A percentile compares a stretch with the other conserved stretches of the same genome.
phyloP scores from a whole-genome alignment of 2,888 invertebrate species.

The Noctua comes region DNA sequence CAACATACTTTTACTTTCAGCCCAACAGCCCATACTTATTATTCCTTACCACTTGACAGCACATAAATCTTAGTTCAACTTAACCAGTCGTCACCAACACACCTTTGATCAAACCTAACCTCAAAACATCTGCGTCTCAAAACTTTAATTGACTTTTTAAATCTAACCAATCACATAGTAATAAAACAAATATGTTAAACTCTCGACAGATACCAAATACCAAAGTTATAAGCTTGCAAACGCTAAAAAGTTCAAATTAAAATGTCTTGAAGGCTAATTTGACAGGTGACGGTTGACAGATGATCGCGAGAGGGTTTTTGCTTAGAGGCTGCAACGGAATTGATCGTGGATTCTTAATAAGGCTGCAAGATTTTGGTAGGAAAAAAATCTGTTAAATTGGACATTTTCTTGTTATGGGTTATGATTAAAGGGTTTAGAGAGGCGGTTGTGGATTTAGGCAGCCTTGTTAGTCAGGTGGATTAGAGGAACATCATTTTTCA shows the following conservation, averaged over 20 bases:
- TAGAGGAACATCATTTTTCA: constrained; percentile 24
- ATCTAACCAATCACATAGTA: constrained; percentile 71
- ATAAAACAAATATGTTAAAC: constrained; percentile 70
- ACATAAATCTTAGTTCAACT: constrained; percentile 33
- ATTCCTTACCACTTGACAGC: constrained; percentile 8
- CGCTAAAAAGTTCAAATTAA: constrained; percentile 76
- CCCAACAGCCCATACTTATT: constrained; percentile 13
- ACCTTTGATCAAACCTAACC: constrained; percentile 47
- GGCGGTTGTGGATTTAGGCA: constrained; percentile 2
- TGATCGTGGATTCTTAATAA: constrained; percentile 62
- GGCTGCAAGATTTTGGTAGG: constrained; percentile 29
- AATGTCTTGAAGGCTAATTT: constrained; percentile 74
- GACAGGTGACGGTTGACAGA: constrained; percentile 83
- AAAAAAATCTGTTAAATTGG: constrained; percentile 61
- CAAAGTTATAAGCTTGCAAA: constrained; percentile 65
- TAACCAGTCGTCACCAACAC: constrained; percentile 14
- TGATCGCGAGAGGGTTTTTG: constrained; percentile 71
- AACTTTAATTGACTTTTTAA: constrained; percentile 68
- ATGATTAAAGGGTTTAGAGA: constrained; percentile 36
- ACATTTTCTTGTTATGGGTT: constrained; percentile 53
- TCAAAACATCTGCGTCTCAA: constrained; percentile 67
- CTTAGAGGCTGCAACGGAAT: constrained; percentile 54
- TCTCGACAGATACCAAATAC: constrained; percentile 56
- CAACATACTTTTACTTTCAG: constrained; percentile 21
- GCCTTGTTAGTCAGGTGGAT: constrained; percentile 29